Base-by-base conservation (phyloP, 2,888 invertebrate species). In the Amiota mariae region DNA sequence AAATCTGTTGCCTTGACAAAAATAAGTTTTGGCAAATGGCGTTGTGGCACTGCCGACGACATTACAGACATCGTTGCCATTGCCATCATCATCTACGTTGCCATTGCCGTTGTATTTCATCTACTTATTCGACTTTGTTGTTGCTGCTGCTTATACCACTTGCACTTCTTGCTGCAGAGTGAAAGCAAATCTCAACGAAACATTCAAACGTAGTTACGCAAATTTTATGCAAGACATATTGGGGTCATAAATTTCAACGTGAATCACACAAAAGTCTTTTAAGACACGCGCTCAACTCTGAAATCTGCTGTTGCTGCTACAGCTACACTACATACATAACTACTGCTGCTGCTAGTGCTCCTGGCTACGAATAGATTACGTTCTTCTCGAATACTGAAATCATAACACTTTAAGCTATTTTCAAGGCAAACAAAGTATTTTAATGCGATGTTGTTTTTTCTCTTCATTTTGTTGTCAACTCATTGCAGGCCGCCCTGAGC, bases 401-500 rank as follows among this genome's bases (percentile, higher is more conserved):
- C 24, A 63, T 63, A 46, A 59, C 59, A 59, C 59, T 67, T 67
- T 67, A 67, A 67, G 49, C 49, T 49, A 20, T 67, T 49, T 67
- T 67, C 64, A 47, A n/a, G 12, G 2, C 13, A 64, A 46, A 46
- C 46, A 64, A 47, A n/a, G 47, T 8, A 46, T 12, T 48, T 15
- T 66, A 66, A 47, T 63, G 46, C 13, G 46, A 63, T 46, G 36
- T 36, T 36, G 36, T 63, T 13, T 63, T 13, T 63, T 63, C 24
- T 36, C n/a, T 59, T 59, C 46, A 12, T 46, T 63, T 63, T 63
- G n/a, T 63, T 51, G n/a, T 51, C 2, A 51, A 51, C 54, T 51
- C 59, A 59, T n/a, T 68, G n/a, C 91, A 96, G 96, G 96, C 77
- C 94, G 95, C 63, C 96, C 96, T 61, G 93, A 94, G 15, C 96